Conservation (phyloP, 2,888 invertebrate species). For the Limnephilus auricula region DNA sequence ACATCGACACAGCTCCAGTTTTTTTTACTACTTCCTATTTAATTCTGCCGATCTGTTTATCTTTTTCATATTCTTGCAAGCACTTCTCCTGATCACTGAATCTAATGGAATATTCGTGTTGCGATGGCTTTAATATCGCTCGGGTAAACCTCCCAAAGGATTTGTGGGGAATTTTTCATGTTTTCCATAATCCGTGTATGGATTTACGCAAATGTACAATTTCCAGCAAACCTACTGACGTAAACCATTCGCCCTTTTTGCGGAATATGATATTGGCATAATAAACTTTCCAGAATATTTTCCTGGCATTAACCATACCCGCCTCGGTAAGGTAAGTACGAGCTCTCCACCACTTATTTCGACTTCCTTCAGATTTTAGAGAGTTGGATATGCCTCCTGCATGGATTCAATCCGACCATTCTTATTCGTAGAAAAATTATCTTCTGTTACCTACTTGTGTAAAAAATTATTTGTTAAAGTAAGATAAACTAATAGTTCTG, state of each 20-base stretch:
- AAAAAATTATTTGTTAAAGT: neutral
- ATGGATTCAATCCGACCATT: neutral
- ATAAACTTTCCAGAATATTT: slow-evolving; percentile 23
- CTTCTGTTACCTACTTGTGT: neutral
- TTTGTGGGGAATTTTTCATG: slow-evolving; percentile 52
- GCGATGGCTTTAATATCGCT: slow-evolving; percentile 60
- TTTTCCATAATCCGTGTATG: slow-evolving; percentile 7
- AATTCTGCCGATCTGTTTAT: slow-evolving; percentile 53
- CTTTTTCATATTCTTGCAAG: slow-evolving; percentile 51
- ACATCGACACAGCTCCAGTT: slow-evolving; percentile 17
- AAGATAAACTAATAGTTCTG: too few relatives aligned
- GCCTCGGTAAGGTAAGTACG: neutral
- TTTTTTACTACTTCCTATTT: neutral
- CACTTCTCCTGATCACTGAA: slow-evolving; percentile 60
- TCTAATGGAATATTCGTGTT: slow-evolving; percentile 66
- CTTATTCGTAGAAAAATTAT: neutral
- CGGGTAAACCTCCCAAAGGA: slow-evolving; percentile 49
- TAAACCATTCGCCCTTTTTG: slow-evolving; percentile 22
- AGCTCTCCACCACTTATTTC: neutral
- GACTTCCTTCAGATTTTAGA: neutral
- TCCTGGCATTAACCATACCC: neutral
- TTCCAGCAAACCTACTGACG: slow-evolving; percentile 15
- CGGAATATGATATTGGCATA: slow-evolving; percentile 15
- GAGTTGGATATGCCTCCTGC: neutral
- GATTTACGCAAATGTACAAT: slow-evolving; percentile 55